A percentile compares a stretch with the other conserved stretches of the same genome.
Evolutionary conservation across 2,888 invertebrate species (phyloP).

Genomic region (Aleiodes alternator): DNA sequence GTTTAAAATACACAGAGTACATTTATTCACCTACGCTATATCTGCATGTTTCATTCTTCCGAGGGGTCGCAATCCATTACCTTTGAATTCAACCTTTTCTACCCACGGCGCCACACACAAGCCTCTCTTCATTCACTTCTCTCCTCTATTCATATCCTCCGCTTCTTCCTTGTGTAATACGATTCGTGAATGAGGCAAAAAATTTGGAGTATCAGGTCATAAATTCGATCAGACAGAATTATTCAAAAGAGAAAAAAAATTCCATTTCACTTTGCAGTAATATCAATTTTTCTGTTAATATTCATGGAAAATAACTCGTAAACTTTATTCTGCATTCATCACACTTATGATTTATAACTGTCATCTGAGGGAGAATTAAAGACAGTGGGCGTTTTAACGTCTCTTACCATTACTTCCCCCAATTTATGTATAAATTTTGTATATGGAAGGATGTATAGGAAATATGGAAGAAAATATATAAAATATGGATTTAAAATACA

Average conservation of each 20-base stretch:
- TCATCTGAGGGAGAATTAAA: conserved; percentile 48
- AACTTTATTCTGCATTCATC: conserved; percentile 63
- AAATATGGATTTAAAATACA: too few species aligned
- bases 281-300: conserved; percentile 64
- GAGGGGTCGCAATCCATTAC: conserved; percentile 56
- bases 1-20: conserved; percentile 24
- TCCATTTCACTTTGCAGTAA: conserved; percentile 29
- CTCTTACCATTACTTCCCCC: conserved; percentile 21
- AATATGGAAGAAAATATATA: too few species aligned
- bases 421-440: not conserved
- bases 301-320: conserved; percentile 55
- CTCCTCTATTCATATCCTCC: not conserved
- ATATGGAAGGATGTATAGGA: too few species aligned
- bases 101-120: conserved; percentile 36
- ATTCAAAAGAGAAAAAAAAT: not conserved
- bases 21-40: conserved; percentile 51
- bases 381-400: conserved; percentile 39
- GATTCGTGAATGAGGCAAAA: conserved; percentile 3
- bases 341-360: conserved; percentile 67
- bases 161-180: not conserved
- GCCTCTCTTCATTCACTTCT: conserved; percentile 26
- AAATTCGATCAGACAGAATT: not conserved
- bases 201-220: conserved; percentile 21
- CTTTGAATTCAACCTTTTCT: conserved; percentile 55
- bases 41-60: conserved; percentile 43